Evolutionary conservation across 2,888 invertebrate species (phyloP), one percentile per base, ranked within the genome.

Genomic region (Branchellion lobata): DNA sequence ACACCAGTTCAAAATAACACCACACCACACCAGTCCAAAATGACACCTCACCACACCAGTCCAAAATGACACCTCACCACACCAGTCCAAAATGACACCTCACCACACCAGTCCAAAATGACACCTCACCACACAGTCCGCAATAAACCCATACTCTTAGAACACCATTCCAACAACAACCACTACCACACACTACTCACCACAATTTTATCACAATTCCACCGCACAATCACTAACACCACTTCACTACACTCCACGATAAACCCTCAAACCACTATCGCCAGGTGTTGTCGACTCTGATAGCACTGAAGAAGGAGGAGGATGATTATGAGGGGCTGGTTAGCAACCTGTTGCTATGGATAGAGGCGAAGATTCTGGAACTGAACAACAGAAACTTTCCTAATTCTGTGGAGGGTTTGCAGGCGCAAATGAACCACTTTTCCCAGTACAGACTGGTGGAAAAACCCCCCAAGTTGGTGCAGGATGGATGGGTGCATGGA

Each of bases 371-470:
- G 89, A 94, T 94, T 78, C 87, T 89, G 36, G 92, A 93, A 86
- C 87, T 98, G 83, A 92, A 94, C 87, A 92, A 93, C 85, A 90
- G 95, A 18, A 91, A 93, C 81, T 94, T 98, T 85, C 96, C 98
- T 79, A 99, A 98, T 89, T 92, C 94, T 0, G 88, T 97, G 80
- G 96, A 96, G 87, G 97, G 94, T 75, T 96, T 98, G 84, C 96
- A 97, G 88, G 91, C 92, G 68, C 92, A 96, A 85, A 89, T 98
- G 84, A 88, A 94, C 79, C 90, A 92, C 57, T 99, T 99, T 89
- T 98, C 96, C 85, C 93, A 95, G 86, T 99, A 98, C 88, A 90
- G 97, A 84, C 97, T 96, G 0, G 92, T 94, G 72, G 98, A 99
- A 88, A 99, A 99, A 89, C 98, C 99, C 11, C 96, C 97, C 82